These are phyloP conservation scores for Pterois miles DNA, from an alignment of 2,797 vertebrate genomes.

Conservation along the genomic window DNA sequence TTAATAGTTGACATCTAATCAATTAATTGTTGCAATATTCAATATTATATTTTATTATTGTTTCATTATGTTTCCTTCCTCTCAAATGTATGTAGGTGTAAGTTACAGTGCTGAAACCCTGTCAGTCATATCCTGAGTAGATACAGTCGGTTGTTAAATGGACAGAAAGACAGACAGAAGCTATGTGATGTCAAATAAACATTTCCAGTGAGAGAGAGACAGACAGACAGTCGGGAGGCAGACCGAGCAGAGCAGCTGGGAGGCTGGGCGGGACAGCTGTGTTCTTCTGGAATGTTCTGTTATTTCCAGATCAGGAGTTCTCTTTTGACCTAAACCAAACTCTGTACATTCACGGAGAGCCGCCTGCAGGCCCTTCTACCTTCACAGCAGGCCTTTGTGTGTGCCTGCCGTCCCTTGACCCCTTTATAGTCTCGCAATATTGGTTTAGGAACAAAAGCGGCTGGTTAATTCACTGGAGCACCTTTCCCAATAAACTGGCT, in stretches of 20 bases:
- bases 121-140: conserved; percentile 42
- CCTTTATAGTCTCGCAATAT: conserved; percentile 74
- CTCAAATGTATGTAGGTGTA: neutral
- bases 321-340: conserved; percentile 85
- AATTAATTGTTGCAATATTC: no score
- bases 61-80: neutral
- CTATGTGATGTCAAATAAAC: conserved; percentile 51
- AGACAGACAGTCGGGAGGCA: conserved; percentile 28
- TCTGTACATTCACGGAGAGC: conserved; percentile 71
- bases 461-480: conserved; percentile 74
- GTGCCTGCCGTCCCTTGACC: conserved; percentile 64
- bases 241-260: conserved; percentile 66
- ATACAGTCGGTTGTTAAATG: conserved; percentile 1
- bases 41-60: neutral
- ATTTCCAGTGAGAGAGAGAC: conserved; percentile 26
- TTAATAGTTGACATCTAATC: no score
- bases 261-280: conserved; percentile 60
- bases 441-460: conserved; percentile 70
- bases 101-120: neutral
- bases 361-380: conserved; percentile 65
- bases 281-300: conserved; percentile 79
- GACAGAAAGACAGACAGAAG: conserved; percentile 43
- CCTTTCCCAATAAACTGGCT: conserved; percentile 69
- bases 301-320: conserved; percentile 86
- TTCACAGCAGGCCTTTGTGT: conserved; percentile 70